A percentile compares a stretch with the other conserved stretches of the same genome.
Evolutionary conservation across 2,113 vertebrate species (phyloP).

Genomic region (Alligator sinensis): DNA sequence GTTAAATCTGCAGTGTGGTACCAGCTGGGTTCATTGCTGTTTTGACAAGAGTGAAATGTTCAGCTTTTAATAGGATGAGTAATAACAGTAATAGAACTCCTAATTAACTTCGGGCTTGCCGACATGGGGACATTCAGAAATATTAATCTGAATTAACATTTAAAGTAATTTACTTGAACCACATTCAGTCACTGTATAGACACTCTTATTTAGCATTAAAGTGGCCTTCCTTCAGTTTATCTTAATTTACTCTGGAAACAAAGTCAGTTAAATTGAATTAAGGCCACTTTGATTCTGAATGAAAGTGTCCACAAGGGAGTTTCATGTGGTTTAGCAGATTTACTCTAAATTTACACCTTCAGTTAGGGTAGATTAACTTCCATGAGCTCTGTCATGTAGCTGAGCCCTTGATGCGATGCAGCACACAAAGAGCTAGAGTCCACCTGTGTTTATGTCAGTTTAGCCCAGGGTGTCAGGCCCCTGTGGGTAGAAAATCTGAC

Average conservation of each 20-base stretch:
- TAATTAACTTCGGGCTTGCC: neutral
- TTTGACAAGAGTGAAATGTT: neutral
- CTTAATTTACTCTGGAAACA: neutral
- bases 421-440: neutral
- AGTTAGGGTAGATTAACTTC: neutral
- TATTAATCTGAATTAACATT: neutral
- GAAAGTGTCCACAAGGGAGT: no score
- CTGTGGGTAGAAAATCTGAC: neutral
- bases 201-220: neutral
- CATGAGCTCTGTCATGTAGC: neutral
- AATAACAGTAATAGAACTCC: neutral
- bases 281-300: no score
- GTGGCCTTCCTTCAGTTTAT: neutral
- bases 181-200: neutral
- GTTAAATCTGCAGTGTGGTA: neutral
- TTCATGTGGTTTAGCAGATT: neutral
- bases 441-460: accelerated
- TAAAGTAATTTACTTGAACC: neutral
- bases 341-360: neutral
- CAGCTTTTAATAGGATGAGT: neutral
- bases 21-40: neutral
- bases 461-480: neutral
- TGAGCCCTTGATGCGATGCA: neutral
- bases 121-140: neutral
- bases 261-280: no score